These are phyloP conservation scores for Ochropleura plecta DNA, from an alignment of 2,888 invertebrate genomes.

Conservation along the genomic window DNA sequence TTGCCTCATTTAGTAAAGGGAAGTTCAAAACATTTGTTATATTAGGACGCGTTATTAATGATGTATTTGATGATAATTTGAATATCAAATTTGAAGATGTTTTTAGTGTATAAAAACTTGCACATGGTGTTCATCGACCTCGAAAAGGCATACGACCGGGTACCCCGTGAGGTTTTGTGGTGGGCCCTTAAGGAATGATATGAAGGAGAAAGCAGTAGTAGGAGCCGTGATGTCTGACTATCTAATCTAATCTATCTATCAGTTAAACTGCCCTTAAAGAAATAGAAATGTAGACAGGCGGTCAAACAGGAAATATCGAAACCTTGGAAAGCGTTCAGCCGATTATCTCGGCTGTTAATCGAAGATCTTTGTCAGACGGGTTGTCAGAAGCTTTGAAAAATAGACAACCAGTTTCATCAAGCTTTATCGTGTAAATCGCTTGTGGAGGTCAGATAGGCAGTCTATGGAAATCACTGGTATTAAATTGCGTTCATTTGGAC, in stretches of 20 bases:
- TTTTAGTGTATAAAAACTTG: constrained; percentile 2
- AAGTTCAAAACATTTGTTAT: constrained; percentile 63
- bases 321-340: background rate
- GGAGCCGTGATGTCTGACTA: no score
- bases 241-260: no score
- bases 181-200: no score
- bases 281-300: no score
- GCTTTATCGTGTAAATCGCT: background rate
- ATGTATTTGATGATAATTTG: constrained; percentile 40
- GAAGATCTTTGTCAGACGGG: background rate
- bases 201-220: no score
- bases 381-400: background rate
- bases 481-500: background rate
- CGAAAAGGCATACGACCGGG: no score
- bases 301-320: background rate
- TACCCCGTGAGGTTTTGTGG: no score
- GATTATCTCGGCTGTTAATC: no score
- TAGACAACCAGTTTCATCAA: background rate
- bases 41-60: constrained; percentile 56
- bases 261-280: background rate
- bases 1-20: constrained; percentile 42
- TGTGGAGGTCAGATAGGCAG: background rate
- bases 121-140: no score
- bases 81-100: constrained; percentile 31
- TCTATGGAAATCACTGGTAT: background rate